Conservation (phyloP, 2,113 vertebrate species). For the Charina bottae region DNA sequence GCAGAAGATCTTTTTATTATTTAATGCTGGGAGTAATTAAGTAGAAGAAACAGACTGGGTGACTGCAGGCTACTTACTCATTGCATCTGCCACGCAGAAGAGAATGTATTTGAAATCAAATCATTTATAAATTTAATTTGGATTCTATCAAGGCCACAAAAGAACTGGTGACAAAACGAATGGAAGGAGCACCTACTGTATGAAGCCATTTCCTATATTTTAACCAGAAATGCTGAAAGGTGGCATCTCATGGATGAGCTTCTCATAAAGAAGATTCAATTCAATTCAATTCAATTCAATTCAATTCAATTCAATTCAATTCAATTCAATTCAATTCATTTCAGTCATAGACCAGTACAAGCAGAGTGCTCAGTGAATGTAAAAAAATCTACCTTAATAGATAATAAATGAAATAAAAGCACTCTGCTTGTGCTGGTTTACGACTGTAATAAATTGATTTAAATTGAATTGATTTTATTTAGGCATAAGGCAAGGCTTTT, state of each 20-base stretch:
- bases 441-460: too few species aligned
- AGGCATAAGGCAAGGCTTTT: conserved; percentile 18
- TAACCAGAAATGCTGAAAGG: conserved; percentile 33
- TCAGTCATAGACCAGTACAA: too few species aligned
- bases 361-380: too few species aligned
- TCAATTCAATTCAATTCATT: too few species aligned
- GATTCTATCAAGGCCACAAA: conserved; percentile 50
- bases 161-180: conserved; percentile 36
- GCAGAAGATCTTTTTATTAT: conserved; percentile 25
- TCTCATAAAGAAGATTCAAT: not conserved
- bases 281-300: too few species aligned
- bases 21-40: conserved; percentile 58
- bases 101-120: conserved; percentile 60
- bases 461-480: not conserved
- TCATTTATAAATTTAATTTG: conserved; percentile 59
- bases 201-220: conserved; percentile 39
- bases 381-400: too few species aligned
- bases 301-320: not conserved
- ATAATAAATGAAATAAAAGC: too few species aligned
- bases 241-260: not conserved
- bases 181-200: conserved; percentile 36
- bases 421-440: too few species aligned
- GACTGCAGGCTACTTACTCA: conserved; percentile 56
- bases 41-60: conserved; percentile 41
- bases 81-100: conserved; percentile 46